These are phyloP conservation scores for Caenorhabditis uteleia DNA, from an alignment of 2,888 invertebrate genomes.

Conservation along the genomic window DNA sequence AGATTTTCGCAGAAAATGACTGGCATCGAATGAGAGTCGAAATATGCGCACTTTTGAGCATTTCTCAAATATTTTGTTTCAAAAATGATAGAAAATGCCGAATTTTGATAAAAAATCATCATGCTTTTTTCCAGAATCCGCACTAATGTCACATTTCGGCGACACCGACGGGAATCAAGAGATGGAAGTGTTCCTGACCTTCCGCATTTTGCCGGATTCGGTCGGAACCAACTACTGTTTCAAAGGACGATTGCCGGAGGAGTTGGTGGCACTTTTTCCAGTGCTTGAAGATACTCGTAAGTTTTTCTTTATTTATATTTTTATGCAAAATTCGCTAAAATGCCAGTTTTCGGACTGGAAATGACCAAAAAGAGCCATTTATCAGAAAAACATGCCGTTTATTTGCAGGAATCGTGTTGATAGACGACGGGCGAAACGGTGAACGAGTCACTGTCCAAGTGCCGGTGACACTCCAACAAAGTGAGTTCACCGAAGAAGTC, in stretches of 20 bases:
- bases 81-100: too few species aligned
- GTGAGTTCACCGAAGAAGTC: too few species aligned
- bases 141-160: conserved; percentile 10
- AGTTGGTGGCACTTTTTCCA: conserved; percentile 19
- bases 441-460: conserved; percentile 21
- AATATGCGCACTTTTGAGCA: too few species aligned
- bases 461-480: conserved; percentile 5
- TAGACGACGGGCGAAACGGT: background rate
- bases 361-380: background rate
- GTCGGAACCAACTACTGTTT: conserved; percentile 11
- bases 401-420: conserved; percentile 24
- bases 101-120: too few species aligned
- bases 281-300: conserved; percentile 27
- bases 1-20: too few species aligned
- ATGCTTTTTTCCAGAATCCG: too few species aligned
- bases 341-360: background rate
- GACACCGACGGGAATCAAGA: conserved; percentile 8
- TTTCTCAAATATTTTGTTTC: too few species aligned
- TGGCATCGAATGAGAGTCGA: too few species aligned
- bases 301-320: background rate
- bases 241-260: conserved; percentile 13
- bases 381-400: background rate
- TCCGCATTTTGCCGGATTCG: conserved; percentile 12
- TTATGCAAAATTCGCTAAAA: background rate
- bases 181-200: conserved; percentile 11